Conservation (phyloP, 2,113 vertebrate genomes). For the Chloroceryle aenea region DNA sequence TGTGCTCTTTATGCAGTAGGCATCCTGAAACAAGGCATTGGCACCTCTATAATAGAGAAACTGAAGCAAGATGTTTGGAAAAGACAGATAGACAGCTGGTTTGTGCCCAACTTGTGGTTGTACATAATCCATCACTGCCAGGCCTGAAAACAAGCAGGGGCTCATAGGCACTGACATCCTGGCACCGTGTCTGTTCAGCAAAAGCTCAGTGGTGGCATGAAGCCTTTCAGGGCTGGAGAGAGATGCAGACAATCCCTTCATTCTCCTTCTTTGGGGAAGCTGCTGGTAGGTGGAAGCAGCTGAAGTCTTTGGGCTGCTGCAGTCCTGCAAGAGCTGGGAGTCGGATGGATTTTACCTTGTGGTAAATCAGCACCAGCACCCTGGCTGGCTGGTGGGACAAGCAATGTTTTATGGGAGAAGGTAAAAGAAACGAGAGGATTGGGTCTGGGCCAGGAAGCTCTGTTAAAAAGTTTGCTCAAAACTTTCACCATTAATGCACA, state of each 20-base stretch:
- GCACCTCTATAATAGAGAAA: constrained; percentile 41
- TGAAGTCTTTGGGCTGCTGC: not conserved
- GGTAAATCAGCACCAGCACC: fast-evolving
- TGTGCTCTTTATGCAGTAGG: constrained; percentile 26
- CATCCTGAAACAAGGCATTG: constrained; percentile 45
- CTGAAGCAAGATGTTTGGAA: constrained; percentile 63
- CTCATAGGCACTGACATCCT: constrained; percentile 23
- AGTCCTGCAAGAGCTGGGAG: not conserved
- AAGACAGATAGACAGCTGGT: constrained; percentile 63
- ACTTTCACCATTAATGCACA: not conserved
- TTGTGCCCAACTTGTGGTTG: constrained; percentile 56
- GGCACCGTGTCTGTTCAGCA: not conserved
- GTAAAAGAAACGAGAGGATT: not conserved
- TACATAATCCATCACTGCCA: constrained; percentile 65
- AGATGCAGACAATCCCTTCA: not conserved
- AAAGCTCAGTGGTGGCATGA: not conserved
- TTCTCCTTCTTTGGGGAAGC: not conserved
- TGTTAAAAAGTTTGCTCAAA: not conserved
- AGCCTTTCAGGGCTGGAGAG: not conserved
- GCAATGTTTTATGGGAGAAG: not conserved
- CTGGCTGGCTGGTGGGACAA: not conserved
- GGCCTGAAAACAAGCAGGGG: constrained; percentile 55
- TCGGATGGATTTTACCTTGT: not conserved
- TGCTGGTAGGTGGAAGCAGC: not conserved
- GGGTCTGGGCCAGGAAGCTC: not conserved